Percentiles rank a stretch among this genome's conserved stretches.
Conservation (phyloP, 2,113 vertebrate species). For the Epinephelus fuscoguttatus region DNA sequence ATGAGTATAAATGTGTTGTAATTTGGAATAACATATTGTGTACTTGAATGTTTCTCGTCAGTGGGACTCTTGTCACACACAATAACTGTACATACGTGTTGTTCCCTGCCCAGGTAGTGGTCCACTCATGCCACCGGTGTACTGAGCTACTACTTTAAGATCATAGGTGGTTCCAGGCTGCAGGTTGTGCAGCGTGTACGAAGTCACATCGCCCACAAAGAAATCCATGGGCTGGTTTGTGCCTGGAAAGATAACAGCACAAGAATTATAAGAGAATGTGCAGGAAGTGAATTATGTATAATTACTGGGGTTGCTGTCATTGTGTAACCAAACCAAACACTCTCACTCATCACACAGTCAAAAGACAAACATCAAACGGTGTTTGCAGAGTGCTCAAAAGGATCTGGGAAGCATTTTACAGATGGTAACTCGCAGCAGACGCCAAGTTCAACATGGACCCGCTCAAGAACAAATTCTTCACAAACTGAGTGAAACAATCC, state of each 20-base stretch:
- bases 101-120: slow-evolving; percentile 92
- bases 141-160: slow-evolving; percentile 93
- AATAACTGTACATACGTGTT: slow-evolving; percentile 85
- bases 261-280: neutral
- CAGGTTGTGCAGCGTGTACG: slow-evolving; percentile 93
- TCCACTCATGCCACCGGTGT: slow-evolving; percentile 89
- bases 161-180: slow-evolving; percentile 94
- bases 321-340: too few relatives aligned
- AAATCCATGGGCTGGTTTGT: slow-evolving; percentile 88
- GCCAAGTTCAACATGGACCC: neutral
- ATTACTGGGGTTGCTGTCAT: neutral
- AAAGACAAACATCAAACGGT: neutral
- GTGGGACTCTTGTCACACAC: too few relatives aligned
- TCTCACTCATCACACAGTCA: neutral
- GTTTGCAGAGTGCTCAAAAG: neutral
- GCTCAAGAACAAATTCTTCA: neutral
- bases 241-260: slow-evolving; percentile 78
- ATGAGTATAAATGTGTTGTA: too few relatives aligned
- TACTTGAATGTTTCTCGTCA: too few relatives aligned
- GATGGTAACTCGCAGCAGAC: neutral
- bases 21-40: too few relatives aligned
- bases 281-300: neutral
- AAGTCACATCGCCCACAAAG: slow-evolving; percentile 95
- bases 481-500: neutral
- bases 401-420: neutral